These are phyloP conservation scores for Cephus spinipes DNA, from an alignment of 2,888 invertebrate genomes.

Conservation along the genomic window DNA sequence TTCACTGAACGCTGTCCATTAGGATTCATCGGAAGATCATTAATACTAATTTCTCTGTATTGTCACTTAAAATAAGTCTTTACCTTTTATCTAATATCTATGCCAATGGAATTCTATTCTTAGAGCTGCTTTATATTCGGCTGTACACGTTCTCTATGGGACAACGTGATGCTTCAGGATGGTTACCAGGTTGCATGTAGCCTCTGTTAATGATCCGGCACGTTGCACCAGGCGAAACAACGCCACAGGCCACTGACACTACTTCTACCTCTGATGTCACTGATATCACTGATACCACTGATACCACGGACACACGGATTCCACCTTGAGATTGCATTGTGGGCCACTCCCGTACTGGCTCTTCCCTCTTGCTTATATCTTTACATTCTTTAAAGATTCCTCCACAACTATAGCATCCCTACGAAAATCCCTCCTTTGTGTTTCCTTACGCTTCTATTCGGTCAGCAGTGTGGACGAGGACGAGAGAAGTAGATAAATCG, in stretches of 20 bases:
- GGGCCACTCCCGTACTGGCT: constrained; percentile 14
- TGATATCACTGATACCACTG: constrained; percentile 4
- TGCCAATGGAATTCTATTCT: not conserved
- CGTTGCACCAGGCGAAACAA: constrained; percentile 8
- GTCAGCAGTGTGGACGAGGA: not conserved
- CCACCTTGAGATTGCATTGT: constrained; percentile 19
- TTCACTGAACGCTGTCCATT: not conserved
- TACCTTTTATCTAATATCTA: not conserved
- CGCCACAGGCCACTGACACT: not conserved
- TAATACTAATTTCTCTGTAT: not conserved
- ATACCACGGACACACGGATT: constrained; percentile 15
- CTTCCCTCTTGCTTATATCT: not conserved
- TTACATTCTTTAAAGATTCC: not conserved
- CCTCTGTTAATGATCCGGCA: constrained; percentile 22
- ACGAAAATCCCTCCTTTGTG: not conserved
- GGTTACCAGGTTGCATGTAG: constrained; percentile 15
- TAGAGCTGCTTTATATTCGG: not conserved
- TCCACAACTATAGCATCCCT: not conserved
- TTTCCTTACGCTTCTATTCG: not conserved
- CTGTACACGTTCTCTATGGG: not conserved
- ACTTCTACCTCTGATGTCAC: not conserved
- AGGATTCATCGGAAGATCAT: not conserved
- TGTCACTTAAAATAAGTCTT: not conserved
- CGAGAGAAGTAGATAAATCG: not conserved
- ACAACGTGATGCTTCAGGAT: not conserved